phyloP scores from a whole-genome alignment of 2,113 vertebrate genomes.

The Laticauda colubrina region DNA sequence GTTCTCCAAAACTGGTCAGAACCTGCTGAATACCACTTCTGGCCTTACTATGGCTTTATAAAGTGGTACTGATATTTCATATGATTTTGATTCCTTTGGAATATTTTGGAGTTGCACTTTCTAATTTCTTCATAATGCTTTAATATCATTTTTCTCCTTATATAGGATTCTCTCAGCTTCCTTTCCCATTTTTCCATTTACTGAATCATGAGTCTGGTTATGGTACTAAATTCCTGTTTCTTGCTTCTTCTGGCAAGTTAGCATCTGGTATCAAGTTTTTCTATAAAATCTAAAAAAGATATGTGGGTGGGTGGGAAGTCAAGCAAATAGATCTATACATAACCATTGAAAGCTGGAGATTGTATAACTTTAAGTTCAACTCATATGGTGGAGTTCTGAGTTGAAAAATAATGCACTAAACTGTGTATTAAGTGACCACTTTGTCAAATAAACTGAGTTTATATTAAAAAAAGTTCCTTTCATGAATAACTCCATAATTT shows the following conservation, averaged over 20 bases:
- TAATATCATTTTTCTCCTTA: not conserved
- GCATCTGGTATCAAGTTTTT: not conserved
- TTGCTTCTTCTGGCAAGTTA: not conserved
- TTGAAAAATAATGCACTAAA: not conserved
- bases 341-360: not conserved
- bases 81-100: not conserved
- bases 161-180: not conserved
- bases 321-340: not conserved
- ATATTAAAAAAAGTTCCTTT: not conserved
- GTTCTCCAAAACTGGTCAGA: no score
- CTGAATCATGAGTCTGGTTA: not conserved
- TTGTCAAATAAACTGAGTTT: not conserved
- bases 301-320: not conserved
- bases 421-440: not conserved
- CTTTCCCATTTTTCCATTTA: not conserved
- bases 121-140: not conserved
- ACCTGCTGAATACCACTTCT: no score
- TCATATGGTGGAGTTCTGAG: not conserved
- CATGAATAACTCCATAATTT: not conserved
- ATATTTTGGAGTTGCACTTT: not conserved
- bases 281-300: not conserved
- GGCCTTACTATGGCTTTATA: no score
- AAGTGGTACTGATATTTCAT: no score
- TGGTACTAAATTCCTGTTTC: not conserved
- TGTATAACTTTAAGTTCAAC: not conserved